Conservation (phyloP, 2,797 vertebrate species). For the Cyprinella venusta region DNA sequence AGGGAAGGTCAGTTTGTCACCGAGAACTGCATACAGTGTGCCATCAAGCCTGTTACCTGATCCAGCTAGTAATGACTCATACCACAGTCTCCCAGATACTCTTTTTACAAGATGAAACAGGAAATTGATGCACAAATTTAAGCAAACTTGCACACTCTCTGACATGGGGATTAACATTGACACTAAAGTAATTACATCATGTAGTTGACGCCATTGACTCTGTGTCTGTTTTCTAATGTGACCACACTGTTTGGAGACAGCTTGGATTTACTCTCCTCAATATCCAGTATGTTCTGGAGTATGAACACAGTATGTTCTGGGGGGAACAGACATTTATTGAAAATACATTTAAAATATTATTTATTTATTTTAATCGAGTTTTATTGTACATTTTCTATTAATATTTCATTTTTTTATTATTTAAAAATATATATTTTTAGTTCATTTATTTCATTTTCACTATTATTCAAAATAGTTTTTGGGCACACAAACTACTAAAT, state of each 20-base stretch:
- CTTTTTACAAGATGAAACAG: slow-evolving; percentile 1
- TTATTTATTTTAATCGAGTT: no score
- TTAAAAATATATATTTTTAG: background rate
- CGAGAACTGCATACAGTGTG: slow-evolving; percentile 42
- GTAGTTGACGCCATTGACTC: background rate
- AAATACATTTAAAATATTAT: no score
- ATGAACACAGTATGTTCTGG: background rate
- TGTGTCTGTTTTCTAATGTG: slow-evolving; percentile 7
- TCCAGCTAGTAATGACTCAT: slow-evolving; percentile 13
- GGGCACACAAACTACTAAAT: no score
- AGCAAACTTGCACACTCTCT: background rate
- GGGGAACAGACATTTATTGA: no score
- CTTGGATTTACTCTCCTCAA: background rate
- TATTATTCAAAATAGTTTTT: no score
- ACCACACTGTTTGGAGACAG: background rate
- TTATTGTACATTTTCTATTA: no score
- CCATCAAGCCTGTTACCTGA: slow-evolving; percentile 33
- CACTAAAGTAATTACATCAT: slow-evolving; percentile 18
- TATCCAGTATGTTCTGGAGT: background rate
- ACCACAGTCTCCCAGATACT: background rate
- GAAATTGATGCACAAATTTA: background rate
- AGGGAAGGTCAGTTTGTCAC: slow-evolving; percentile 62
- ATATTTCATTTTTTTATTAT: no score
- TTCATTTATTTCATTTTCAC: background rate
- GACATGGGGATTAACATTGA: background rate